Conservation (phyloP, 2,888 invertebrate species). For the Brenthis daphne region DNA sequence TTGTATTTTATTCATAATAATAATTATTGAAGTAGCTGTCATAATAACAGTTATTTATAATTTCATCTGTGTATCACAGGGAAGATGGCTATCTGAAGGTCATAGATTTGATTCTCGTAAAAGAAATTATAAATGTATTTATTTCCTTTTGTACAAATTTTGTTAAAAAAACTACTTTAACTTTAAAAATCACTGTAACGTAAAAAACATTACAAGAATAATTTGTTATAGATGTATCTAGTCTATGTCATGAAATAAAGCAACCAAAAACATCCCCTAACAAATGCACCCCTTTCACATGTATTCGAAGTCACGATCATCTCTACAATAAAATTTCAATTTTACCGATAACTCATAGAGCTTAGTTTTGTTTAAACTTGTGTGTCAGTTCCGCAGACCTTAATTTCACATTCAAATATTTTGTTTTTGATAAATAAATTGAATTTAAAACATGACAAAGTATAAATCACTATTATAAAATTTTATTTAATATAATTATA, state of each 20-base stretch:
- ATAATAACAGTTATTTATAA: too few relatives aligned
- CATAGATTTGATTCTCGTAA: too few relatives aligned
- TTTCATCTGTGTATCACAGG: too few relatives aligned
- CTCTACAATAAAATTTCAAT: conserved; percentile 35
- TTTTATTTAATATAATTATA: conserved; percentile 20
- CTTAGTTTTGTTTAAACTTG: not conserved
- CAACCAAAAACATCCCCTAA: conserved; percentile 30
- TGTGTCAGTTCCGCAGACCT: not conserved
- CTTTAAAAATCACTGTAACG: not conserved
- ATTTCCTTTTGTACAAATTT: too few relatives aligned
- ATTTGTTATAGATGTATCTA: conserved; percentile 25
- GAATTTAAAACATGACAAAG: conserved; percentile 29
- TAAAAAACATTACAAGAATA: conserved; percentile 9
- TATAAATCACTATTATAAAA: conserved; percentile 14
- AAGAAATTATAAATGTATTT: too few relatives aligned
- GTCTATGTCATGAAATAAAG: conserved; percentile 27
- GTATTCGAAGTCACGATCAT: conserved; percentile 10
- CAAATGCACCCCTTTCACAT: conserved; percentile 20
- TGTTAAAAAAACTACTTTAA: not conserved
- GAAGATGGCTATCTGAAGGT: too few relatives aligned
- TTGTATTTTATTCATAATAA: too few relatives aligned
- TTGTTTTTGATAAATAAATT: conserved; percentile 27
- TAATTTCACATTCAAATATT: conserved; percentile 19
- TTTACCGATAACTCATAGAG: conserved; percentile 20
- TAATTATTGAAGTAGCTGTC: too few relatives aligned